phyloP scores from a whole-genome alignment of 1,140 invertebrate species.

The Sweltsa coloradensis region DNA sequence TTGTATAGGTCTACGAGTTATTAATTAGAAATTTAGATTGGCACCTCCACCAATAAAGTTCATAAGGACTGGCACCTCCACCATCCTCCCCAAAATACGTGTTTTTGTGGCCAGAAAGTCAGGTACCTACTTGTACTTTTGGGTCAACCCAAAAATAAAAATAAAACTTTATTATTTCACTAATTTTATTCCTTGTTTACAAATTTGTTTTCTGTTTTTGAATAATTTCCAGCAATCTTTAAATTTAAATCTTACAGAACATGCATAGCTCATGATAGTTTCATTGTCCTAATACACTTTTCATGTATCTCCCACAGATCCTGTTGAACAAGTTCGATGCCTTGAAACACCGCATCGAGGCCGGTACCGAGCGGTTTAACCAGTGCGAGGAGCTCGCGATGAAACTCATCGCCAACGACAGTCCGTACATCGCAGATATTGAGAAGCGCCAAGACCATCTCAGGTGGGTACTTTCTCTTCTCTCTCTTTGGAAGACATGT shows the following conservation, averaged over 20 bases:
- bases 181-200: constrained; percentile 7
- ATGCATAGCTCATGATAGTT: constrained; percentile 1
- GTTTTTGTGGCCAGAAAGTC: no score
- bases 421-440: constrained; percentile 78
- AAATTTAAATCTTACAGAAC: no score
- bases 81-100: no score
- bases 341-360: constrained; percentile 82
- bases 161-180: not conserved
- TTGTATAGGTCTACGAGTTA: no score
- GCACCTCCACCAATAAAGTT: no score
- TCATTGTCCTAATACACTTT: not conserved
- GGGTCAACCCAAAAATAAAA: no score
- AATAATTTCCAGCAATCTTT: not conserved
- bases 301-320: constrained; percentile 40
- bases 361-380: constrained; percentile 83
- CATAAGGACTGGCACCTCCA: no score
- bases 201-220: no score
- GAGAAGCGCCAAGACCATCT: constrained; percentile 77
- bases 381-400: constrained; percentile 85
- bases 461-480: constrained; percentile 48
- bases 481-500: no score
- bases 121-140: no score
- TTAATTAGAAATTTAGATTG: no score
- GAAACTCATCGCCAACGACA: constrained; percentile 78
- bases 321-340: constrained; percentile 92